Base-by-base conservation (phyloP, 2,888 invertebrate species). In the Brenthis ino region DNA sequence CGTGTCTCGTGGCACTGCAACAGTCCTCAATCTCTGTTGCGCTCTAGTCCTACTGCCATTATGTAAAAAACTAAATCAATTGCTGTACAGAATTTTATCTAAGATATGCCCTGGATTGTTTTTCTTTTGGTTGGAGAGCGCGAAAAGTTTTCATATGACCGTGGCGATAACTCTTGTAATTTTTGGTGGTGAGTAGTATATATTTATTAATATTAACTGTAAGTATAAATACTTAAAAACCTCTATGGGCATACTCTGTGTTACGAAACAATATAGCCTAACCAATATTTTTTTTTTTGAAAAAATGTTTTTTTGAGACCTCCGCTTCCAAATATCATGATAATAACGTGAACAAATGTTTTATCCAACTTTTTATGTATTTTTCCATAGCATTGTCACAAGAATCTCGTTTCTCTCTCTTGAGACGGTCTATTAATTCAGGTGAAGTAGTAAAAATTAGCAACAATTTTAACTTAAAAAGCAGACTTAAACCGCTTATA, bases 61-160 rank as follows among this genome's bases (percentile, higher is more conserved):
- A 77, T 94, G 94, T 80, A 93, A 94, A 80, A 90, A 91, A 72
- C 75, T 93, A n/a, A 92, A 93, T 77, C 89, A 91, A 76, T 72
- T 91, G 51, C 76, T 93, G 13, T 91, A 89, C 76, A 80, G 82
- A 60, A 70, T 83, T 6, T 75, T 93, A 64, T 87, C 90, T 11
- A 82, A 83, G 74, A 53, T 87, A 63, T 92, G 89, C 74, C 89
- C 91, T 0, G 81, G 83, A 8, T 73, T 91, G 48, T 89, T 93
- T 77, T 89, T 92, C 80, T 85, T 87, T 72, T 93, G 93, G 92
- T 74, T 94, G 72, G 93, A 93, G 78, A 88, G 83, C 69, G 89
- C 93, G 55, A 94, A 94, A 80, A 89, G 89, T 68, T 91, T 93
- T 71, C 94, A 94, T 73, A 91, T 94, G 86, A 89, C 91, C 54